Evolutionary conservation across 2,113 vertebrate species (phyloP), one percentile per base, ranked within the genome.

Genomic region (Gavialis gangeticus): DNA sequence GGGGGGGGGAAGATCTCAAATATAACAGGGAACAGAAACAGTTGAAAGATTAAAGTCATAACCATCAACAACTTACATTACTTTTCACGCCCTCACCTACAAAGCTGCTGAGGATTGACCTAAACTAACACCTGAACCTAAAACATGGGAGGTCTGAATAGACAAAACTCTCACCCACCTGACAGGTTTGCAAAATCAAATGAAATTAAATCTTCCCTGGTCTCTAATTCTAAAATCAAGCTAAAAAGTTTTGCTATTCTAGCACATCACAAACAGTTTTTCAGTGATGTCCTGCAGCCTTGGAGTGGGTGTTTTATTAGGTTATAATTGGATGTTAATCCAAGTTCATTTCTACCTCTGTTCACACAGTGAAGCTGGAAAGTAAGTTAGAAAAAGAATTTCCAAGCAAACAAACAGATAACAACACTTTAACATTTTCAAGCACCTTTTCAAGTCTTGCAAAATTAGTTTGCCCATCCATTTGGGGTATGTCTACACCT

Each of bases 401-500:
- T 88, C 54, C 80, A 46, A 7, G 62, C 34, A 77, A 87, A 37
- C 60, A 85, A 91, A 69, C 89, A 76, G 84, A 76, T 87, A 94
- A 82, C 54, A 75, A 86, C 21, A 75, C 55, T 6, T 86, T 91
- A 93, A 97, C 16, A 25, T 30, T 88, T 95, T 94, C 64, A 60
- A 3, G 55, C 95, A 69, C 12, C 77, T 58, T 97, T 79, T 91
- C 30, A 87, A 46, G 79, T 88, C 46, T 84, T 83, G n/a, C 5
- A 93, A 97, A 95, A 89, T 64, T 25, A 93, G 19, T 83, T 21
- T 85, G 6, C 58, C 14, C n/a, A 84, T 57, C 37, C 95, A 81
- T 83, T 19, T 93, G n/a, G 93, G 75, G 30, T 1, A 93, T 46
- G 46, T 46, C 46, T 46, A 46, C 46, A 46, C 46, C 46, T 46